A percentile compares a stretch with the other conserved stretches of the same genome.
Conservation (phyloP, 2,113 vertebrate genomes). For the Rhagologus leucostigma region DNA sequence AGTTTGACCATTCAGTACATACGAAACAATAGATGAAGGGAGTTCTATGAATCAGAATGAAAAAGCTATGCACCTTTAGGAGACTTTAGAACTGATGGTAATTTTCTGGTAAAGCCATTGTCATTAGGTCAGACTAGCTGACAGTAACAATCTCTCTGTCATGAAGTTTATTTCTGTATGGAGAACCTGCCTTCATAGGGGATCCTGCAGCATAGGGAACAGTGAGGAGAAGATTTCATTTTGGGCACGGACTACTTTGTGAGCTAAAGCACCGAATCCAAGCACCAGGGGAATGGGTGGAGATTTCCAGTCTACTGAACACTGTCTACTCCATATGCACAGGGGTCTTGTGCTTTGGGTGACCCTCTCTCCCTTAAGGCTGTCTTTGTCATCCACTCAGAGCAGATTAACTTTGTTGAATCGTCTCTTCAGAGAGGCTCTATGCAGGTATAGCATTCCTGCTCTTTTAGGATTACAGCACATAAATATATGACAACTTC, state of each 20-base stretch:
- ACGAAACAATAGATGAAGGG: neutral
- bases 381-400: neutral
- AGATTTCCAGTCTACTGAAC: neutral
- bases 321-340: neutral
- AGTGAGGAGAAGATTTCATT: neutral
- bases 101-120: neutral
- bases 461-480: neutral
- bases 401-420: neutral
- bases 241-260: neutral
- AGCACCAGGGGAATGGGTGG: neutral
- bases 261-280: neutral
- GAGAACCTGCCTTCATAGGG: neutral
- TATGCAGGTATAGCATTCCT: neutral
- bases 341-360: neutral
- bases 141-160: neutral
- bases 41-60: neutral
- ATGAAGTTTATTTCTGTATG: neutral
- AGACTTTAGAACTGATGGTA: neutral
- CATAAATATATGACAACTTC: neutral
- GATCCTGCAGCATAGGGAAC: neutral
- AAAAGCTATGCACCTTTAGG: neutral
- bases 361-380: neutral
- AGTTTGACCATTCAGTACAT: neutral
- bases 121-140: neutral
- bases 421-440: rapidly evolving